Base-by-base conservation (phyloP, 2,888 invertebrate species). In the Serrognathus titanus region DNA sequence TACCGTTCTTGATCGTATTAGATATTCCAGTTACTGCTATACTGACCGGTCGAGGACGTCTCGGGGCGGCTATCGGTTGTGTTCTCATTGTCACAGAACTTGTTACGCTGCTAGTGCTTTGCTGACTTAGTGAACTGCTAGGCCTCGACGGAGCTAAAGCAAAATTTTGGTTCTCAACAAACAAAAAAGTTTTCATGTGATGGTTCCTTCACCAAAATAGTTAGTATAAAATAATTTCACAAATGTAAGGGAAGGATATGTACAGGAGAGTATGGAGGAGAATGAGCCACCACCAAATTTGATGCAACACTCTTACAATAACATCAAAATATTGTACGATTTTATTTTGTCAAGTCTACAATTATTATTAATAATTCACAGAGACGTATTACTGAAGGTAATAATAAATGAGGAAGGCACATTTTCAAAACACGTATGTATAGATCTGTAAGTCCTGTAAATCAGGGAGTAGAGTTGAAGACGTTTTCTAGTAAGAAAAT, bases 1-100 rank as follows among this genome's bases (percentile, higher is more conserved):
- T 56, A 37, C 61, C 58, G 57, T 66, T 71, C 59, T 71, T 71
- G 37, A 60, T 38, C 41, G 71, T 69, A 47, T 65, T 68, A 65
- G 89, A 86, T 71, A 92, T 88, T 64, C 91, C 92, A 54, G 92
- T 92, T 72, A 91, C 89, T 66, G 90, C 90, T 75, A 92, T 91
- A 79, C 90, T 90, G 70, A 86, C 86, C 66, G 92, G 91, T 63
- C 91, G 85, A 70, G 87, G 92, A 77, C 86, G 88, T 75, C 85
- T 84, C 58, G 84, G 81, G 68, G 81, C 82, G 66, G 82, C 82
- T 71, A 83, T 79, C 71, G 83, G 83, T 68, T 82, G 82, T 70
- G 85, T 81, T 69, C 88, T 82, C 61, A 84, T 79, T 49, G 79
- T 79, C 56, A 78, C 76, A 56, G 80, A 78, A 66, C 82, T 82